phyloP scores from a whole-genome alignment of 2,113 vertebrate species.

The Clarias macrocephalus region DNA sequence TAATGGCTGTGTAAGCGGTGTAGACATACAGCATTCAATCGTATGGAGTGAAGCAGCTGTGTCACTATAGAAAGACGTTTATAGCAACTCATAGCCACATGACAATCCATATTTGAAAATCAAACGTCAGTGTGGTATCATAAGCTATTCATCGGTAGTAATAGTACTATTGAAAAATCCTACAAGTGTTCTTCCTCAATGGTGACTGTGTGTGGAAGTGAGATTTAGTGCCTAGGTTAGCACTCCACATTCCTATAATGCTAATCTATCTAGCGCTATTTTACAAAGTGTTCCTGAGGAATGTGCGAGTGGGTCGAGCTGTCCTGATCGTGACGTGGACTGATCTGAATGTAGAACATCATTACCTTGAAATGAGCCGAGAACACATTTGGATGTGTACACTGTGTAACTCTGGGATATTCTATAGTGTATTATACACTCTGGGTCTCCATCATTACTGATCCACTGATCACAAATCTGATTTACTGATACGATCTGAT shows the following conservation, averaged over 20 bases:
- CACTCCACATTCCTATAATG: background rate
- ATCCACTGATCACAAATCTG: background rate
- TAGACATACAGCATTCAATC: background rate
- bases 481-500: background rate
- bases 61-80: background rate
- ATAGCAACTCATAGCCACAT: background rate
- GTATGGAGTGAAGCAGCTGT: background rate
- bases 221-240: background rate
- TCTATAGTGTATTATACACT: background rate
- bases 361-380: background rate
- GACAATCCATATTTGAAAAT: background rate
- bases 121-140: background rate
- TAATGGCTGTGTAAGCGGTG: no score
- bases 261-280: background rate
- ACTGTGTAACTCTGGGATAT: background rate
- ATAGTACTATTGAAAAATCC: background rate
- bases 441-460: background rate
- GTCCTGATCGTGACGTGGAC: background rate
- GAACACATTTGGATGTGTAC: background rate
- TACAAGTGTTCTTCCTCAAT: background rate
- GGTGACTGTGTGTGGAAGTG: background rate
- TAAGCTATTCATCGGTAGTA: background rate
- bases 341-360: background rate
- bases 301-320: background rate
- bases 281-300: background rate